Evolutionary conservation across 35 echinoderm and acorn worm species (phyloP), one percentile per base, ranked within the genome.

Genomic region (Heliocidaris tuberculata): DNA sequence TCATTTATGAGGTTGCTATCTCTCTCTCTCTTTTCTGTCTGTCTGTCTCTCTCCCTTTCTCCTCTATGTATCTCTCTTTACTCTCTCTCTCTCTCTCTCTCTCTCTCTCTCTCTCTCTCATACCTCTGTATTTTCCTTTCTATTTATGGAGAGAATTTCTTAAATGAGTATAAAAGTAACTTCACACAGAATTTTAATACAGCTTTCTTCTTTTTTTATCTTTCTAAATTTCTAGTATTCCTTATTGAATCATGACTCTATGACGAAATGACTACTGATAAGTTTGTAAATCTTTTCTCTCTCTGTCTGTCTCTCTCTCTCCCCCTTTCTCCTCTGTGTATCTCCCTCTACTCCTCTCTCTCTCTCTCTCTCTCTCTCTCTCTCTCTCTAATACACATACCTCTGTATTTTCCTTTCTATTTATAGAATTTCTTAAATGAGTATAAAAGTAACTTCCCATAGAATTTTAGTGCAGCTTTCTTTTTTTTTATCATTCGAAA

Each of bases 221-320:
- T 24, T 24, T 70, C 65, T n/a, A 17, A 27, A 19, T 78, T 78
- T 78, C 52, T 24, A n/a, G 27, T 5, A 78, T 78, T 78, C 27
- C 27, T 78, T 78, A 19, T 78, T 78, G 65, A 78, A 78, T 78
- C 65, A 78, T 78, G 65, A 78, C 65, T 78, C 65, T n/a, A 78
- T n/a, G 65, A 4, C 6, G 21, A 78, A 78, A 78, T 21, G 65
- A 78, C 19, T 78, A 78, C 17, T 78, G 21, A 78, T 78, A 19
- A 27, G 65, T n/a, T 78, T 78, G 27, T n/a, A 78, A 78, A n/a
- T 89, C 31, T 88, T 17, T 16, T 30, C n/a, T 88, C 87, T 89
- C 4, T 48, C 87, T 32, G 6, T 47, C 10, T 48, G 4, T 24
- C 32, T 48, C 32, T 48, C 31, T 24, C n/a, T n/a, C n/a, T n/a